Evolutionary conservation across 2,888 invertebrate genomes (phyloP).

Genomic region (Pycnomerus fuliginosus): DNA sequence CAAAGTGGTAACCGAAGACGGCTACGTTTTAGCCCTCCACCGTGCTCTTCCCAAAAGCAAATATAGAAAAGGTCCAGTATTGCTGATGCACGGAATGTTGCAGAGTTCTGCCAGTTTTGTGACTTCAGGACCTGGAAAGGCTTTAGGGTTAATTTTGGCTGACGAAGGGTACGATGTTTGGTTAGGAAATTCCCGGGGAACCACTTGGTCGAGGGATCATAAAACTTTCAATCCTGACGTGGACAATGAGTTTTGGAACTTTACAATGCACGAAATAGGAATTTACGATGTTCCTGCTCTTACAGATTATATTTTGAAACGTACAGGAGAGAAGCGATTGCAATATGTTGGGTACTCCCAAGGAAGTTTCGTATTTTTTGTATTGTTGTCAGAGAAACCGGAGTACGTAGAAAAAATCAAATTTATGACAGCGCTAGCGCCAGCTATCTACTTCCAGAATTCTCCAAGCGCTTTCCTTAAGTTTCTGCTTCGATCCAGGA

Average conservation of each 20-base stretch:
- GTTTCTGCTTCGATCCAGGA: no score
- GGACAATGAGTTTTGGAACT: no score
- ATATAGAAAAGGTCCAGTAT: slow-evolving; percentile 20
- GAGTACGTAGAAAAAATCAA: slow-evolving; percentile 64
- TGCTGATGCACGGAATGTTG: slow-evolving; percentile 30
- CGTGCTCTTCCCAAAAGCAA: slow-evolving; percentile 4
- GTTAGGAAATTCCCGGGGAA: slow-evolving; percentile 22
- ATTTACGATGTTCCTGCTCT: slow-evolving; percentile 72
- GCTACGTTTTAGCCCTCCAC: slow-evolving; percentile 23
- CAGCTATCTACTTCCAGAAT: not conserved
- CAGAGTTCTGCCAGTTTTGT: slow-evolving; percentile 30
- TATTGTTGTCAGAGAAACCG: slow-evolving; percentile 60
- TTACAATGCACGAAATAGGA: slow-evolving; percentile 76
- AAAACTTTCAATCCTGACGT: not conserved
- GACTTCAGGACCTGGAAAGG: slow-evolving; percentile 26
- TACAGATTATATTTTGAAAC: slow-evolving; percentile 64
- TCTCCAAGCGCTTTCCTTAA: not conserved
- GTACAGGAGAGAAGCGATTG: slow-evolving; percentile 59
- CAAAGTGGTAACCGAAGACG: slow-evolving; percentile 24
- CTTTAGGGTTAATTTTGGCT: slow-evolving; percentile 28
- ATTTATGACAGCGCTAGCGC: not conserved
- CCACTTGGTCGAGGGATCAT: slow-evolving; percentile 16
- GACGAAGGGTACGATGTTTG: slow-evolving; percentile 23
- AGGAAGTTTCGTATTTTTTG: slow-evolving; percentile 66
- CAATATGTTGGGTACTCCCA: slow-evolving; percentile 69